A percentile compares a stretch with the other conserved stretches of the same genome.
phyloP scores from a whole-genome alignment of 2,888 invertebrate species.

The Pheosia gnoma region DNA sequence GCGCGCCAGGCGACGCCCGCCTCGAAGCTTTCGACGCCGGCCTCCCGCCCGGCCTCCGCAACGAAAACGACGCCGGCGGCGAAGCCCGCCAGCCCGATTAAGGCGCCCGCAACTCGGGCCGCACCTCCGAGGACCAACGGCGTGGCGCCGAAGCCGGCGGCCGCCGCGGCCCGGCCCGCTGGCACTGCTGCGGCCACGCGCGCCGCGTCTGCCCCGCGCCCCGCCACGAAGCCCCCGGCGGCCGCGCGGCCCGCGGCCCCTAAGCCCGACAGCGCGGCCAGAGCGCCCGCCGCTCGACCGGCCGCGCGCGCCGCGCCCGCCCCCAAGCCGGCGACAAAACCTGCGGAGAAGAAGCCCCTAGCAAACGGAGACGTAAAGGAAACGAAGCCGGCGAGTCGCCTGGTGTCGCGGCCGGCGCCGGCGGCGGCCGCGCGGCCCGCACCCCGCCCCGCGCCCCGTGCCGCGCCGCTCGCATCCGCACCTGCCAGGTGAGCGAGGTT shows the following conservation, averaged over 20 bases:
- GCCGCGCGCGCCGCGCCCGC: constrained; percentile 28
- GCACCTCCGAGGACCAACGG: constrained; percentile 21
- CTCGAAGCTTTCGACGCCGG: constrained; percentile 23
- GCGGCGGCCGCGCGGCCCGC: constrained; percentile 9
- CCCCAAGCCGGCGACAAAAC: constrained; percentile 28
- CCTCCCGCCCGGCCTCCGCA: constrained; percentile 27
- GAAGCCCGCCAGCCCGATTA: constrained; percentile 50
- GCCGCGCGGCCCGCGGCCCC: constrained; percentile 14
- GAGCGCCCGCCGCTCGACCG: constrained; percentile 23
- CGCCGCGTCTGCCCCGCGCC: constrained; percentile 24
- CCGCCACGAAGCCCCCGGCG: constrained; percentile 14
- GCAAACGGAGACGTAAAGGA: constrained; percentile 7
- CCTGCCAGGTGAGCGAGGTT: constrained; percentile 16
- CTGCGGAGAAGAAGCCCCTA: constrained; percentile 11
- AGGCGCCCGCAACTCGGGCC: constrained; percentile 50
- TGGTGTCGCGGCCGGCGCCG: constrained; percentile 14
- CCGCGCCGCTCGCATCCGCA: constrained; percentile 41
- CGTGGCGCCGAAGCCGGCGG: constrained; percentile 31
- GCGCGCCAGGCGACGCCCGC: constrained; percentile 31
- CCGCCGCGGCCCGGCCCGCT: constrained; percentile 20
- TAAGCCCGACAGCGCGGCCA: constrained; percentile 23
- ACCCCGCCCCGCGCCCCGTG: constrained; percentile 45
- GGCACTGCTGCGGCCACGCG: constrained; percentile 25
- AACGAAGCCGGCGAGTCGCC: not conserved
- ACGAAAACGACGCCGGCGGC: constrained; percentile 20